A percentile compares a stretch with the other conserved stretches of the same genome.
phyloP scores from a whole-genome alignment of 2,113 vertebrate species.

The Bagarius yarrelli region DNA sequence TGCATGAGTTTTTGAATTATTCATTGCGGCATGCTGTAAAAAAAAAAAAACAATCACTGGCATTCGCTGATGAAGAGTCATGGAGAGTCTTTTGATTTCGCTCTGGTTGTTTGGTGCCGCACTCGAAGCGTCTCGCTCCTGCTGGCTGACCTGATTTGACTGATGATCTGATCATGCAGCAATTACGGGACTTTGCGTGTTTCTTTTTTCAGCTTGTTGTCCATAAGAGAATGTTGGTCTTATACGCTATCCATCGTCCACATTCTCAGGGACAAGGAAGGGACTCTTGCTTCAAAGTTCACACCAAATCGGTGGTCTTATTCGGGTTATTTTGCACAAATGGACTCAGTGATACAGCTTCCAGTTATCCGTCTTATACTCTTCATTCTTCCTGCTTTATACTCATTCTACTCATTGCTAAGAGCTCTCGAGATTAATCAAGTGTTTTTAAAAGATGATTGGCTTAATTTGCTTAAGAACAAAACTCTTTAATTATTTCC shows the following conservation, averaged over 20 bases:
- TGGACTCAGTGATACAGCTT: background rate
- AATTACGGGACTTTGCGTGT: background rate
- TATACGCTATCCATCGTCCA: background rate
- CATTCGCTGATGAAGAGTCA: slow-evolving; percentile 4
- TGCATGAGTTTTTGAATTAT: slow-evolving; percentile 5
- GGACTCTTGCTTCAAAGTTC: background rate
- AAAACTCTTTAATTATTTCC: slow-evolving; percentile 1
- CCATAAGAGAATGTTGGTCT: background rate
- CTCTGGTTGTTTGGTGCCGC: background rate
- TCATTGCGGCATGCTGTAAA: background rate
- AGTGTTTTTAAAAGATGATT: slow-evolving; percentile 1
- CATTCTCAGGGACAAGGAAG: background rate
- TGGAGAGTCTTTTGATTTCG: background rate
- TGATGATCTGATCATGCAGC: slow-evolving; percentile 22
- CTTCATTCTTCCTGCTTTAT: background rate
- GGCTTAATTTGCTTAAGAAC: background rate
- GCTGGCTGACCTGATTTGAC: slow-evolving; percentile 29
- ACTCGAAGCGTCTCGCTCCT: slow-evolving; percentile 7
- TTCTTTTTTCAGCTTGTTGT: background rate
- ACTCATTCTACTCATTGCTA: background rate
- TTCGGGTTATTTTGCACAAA: background rate
- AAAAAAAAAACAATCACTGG: slow-evolving; percentile 16
- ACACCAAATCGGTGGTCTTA: background rate
- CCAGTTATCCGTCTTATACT: background rate
- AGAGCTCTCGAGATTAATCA: background rate